These are phyloP conservation scores for Rhopalosiphum nymphaeae DNA, from an alignment of 2,888 invertebrate species.

Conservation along the genomic window DNA sequence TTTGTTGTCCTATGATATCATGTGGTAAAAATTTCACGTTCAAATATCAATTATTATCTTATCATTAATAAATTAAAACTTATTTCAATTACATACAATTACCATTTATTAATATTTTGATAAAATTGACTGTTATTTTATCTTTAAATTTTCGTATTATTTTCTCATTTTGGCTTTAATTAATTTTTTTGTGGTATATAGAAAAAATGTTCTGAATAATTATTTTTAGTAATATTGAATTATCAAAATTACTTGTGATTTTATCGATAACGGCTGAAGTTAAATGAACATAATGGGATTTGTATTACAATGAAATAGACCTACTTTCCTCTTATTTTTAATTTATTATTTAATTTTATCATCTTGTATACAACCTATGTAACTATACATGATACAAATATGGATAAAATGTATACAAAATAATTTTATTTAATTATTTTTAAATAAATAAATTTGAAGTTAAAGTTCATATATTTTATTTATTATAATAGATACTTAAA, in stretches of 20 bases:
- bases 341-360: not conserved
- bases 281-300: not conserved
- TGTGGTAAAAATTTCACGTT: not conserved
- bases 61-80: not conserved
- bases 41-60: not conserved
- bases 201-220: not conserved
- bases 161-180: not conserved
- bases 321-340: not conserved
- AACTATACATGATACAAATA: too few species aligned
- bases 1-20: not conserved
- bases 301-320: not conserved
- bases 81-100: not conserved
- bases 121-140: not conserved
- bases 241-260: not conserved
- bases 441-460: too few species aligned
- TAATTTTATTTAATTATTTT: too few species aligned
- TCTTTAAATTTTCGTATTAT: not conserved
- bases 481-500: too few species aligned
- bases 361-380: too few species aligned
- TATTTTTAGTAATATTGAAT: not conserved
- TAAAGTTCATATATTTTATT: too few species aligned
- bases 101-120: not conserved
- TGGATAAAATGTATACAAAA: too few species aligned
- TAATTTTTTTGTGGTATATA: not conserved
- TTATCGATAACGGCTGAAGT: not conserved